Evolutionary conservation across 2,113 vertebrate species (phyloP), one percentile per base, ranked within the genome.

Genomic region (Salvelinus fontinalis): DNA sequence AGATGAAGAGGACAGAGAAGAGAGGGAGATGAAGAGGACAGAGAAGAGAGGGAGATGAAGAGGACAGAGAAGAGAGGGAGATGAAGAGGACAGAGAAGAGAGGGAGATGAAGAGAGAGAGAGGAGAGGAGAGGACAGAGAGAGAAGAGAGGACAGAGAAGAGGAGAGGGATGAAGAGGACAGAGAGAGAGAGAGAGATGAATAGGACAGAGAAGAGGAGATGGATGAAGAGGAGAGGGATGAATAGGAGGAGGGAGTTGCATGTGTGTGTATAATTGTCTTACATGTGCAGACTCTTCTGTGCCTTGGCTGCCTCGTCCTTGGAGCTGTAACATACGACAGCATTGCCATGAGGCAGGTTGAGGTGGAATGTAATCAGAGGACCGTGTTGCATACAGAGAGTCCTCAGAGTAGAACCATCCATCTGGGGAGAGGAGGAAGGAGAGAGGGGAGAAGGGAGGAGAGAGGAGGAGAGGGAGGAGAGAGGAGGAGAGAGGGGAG

Each of bases 281-380:
- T 88, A 99, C 98, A 99, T 99, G 96, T 99, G 98, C 95, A 99
- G 97, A 94, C 97, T 98, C 92, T 99, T 99, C 92, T 99, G 97
- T 94, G 98, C 98, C 95, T 99, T 99, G 88, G 96, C 94, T 78
- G 97, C 98, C 95, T 99, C 98, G 87, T 99, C 98, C 91, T 96
- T 99, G 82, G 98, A 98, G 94, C 96, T 97, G 95, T 99, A 99
- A 89, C 97, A 97, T 89, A 99, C 97, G 88, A 99, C 93, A 77
- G 98, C 98, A 70, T 95, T 99, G 79, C 98, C 98, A 4, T 99
- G 97, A 14, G 97, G 97, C 93, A 99, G 96, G 95, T 98, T 99
- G 92, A 99, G 97, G 95, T 99, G 98, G 97, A 99, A 99, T 96
- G 98, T 99, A 89, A 97, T 98, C 86, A 99, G 96, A 39, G 98